phyloP scores from a whole-genome alignment of 2,113 vertebrate genomes.

The Phylloscopus trochiloides region DNA sequence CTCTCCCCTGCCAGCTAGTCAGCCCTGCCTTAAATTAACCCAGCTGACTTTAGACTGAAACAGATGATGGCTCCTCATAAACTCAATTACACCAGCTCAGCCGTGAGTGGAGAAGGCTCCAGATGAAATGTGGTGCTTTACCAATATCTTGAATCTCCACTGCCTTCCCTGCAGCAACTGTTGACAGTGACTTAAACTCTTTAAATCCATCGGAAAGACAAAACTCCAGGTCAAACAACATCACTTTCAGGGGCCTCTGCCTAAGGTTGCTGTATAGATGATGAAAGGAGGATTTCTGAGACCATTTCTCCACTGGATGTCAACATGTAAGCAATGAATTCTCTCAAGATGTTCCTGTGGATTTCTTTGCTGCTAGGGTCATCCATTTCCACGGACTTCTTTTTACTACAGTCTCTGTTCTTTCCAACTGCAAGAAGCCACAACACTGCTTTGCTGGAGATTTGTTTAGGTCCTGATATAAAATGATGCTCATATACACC shows the following conservation, averaged over 20 bases:
- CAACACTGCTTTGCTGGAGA: background rate
- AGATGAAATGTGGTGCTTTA: background rate
- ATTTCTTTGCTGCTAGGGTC: background rate
- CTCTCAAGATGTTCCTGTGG: background rate
- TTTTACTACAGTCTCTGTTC: background rate
- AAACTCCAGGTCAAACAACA: background rate
- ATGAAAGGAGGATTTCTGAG: conserved; percentile 34
- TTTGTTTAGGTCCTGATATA: background rate
- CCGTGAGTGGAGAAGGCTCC: background rate
- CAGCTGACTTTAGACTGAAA: conserved; percentile 14
- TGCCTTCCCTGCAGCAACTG: background rate
- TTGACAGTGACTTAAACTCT: conserved; percentile 29
- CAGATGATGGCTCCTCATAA: conserved; percentile 31
- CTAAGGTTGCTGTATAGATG: background rate
- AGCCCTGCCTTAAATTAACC: conserved; percentile 56
- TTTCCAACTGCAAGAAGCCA: background rate
- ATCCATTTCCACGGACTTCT: background rate
- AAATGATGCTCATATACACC: background rate
- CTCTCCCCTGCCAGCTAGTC: conserved; percentile 19
- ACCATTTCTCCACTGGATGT: background rate
- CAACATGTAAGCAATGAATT: background rate
- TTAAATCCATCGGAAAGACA: conserved; percentile 12
- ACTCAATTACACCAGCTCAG: background rate
- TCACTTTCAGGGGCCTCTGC: background rate
- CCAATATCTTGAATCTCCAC: background rate